A percentile compares a stretch with the other conserved stretches of the same genome.
Conservation (phyloP, 2,888 invertebrate species). For the Zelleria hepariella region DNA sequence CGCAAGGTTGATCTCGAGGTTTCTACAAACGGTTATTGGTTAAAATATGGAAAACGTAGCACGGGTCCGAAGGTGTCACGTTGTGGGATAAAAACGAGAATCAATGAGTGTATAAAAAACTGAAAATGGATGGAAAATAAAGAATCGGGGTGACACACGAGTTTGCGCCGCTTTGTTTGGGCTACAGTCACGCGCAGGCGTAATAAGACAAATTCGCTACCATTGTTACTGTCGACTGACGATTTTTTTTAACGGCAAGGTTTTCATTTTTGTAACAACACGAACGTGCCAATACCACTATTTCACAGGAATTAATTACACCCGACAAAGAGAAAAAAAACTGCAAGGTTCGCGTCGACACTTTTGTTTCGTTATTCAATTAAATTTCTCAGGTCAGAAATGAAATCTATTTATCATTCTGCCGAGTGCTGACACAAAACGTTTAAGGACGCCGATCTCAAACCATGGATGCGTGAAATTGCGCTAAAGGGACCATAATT, state of each 20-base stretch:
- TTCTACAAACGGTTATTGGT: constrained; percentile 20
- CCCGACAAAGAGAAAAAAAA: no score
- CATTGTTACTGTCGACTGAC: constrained; percentile 50
- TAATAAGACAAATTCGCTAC: constrained; percentile 59
- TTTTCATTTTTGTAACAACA: constrained; percentile 51
- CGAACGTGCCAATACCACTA: constrained; percentile 55
- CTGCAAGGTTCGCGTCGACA: not conserved
- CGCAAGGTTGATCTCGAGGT: constrained; percentile 29
- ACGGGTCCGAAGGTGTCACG: constrained; percentile 42
- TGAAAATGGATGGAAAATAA: constrained; percentile 43
- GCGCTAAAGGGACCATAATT: constrained; percentile 54
- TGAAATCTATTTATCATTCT: constrained; percentile 50
- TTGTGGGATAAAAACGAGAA: constrained; percentile 35
- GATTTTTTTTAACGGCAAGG: constrained; percentile 56
- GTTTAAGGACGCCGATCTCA: constrained; percentile 32
- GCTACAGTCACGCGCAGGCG: constrained; percentile 54
- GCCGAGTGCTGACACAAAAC: constrained; percentile 16
- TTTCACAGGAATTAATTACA: constrained; percentile 55
- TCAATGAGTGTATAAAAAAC: constrained; percentile 19
- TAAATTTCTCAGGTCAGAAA: constrained; percentile 56
- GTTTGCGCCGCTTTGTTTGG: constrained; percentile 37
- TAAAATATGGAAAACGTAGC: constrained; percentile 28
- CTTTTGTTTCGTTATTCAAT: constrained; percentile 36
- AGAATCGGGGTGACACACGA: constrained; percentile 52
- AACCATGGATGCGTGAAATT: constrained; percentile 68